phyloP scores from a whole-genome alignment of 1,140 invertebrate genomes.

The Drosophila novamexicana region DNA sequence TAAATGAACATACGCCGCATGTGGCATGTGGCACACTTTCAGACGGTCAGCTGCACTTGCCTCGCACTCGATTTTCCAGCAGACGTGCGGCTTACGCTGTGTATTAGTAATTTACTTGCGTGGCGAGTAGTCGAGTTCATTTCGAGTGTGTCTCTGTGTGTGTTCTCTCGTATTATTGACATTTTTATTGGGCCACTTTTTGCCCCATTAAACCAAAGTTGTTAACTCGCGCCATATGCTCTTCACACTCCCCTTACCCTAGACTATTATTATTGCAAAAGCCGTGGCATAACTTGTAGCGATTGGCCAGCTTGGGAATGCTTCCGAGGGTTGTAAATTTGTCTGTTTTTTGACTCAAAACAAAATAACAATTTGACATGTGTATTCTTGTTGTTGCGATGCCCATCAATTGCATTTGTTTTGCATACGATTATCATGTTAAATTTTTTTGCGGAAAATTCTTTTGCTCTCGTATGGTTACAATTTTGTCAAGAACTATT shows the following conservation, averaged over 20 bases:
- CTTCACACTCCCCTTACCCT: conserved; percentile 9
- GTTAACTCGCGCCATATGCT: conserved; percentile 73
- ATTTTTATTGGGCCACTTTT: conserved; percentile 71
- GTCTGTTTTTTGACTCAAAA: not conserved
- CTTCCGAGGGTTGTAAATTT: conserved; percentile 2
- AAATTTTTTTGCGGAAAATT: not conserved
- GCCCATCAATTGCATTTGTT: conserved; percentile 18
- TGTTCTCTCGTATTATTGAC: conserved; percentile 60
- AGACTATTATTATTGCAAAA: not conserved
- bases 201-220: conserved; percentile 55
- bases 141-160: not conserved
- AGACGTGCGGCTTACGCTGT: conserved; percentile 48
- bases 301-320: conserved; percentile 40
- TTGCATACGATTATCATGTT: conserved; percentile 14
- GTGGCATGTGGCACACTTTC: conserved; percentile 63
- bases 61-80: conserved; percentile 35
- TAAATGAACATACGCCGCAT: conserved; percentile 66
- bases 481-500: too few species aligned
- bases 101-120: conserved; percentile 64
- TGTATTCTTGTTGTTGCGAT: conserved; percentile 13
- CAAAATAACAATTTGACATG: conserved; percentile 33
- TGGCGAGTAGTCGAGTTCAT: conserved; percentile 18
- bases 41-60: conserved; percentile 65
- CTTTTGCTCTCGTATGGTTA: too few species aligned
- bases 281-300: conserved; percentile 25